These are phyloP conservation scores for Protonemura montana DNA, from an alignment of 2,888 invertebrate genomes.

Conservation along the genomic window DNA sequence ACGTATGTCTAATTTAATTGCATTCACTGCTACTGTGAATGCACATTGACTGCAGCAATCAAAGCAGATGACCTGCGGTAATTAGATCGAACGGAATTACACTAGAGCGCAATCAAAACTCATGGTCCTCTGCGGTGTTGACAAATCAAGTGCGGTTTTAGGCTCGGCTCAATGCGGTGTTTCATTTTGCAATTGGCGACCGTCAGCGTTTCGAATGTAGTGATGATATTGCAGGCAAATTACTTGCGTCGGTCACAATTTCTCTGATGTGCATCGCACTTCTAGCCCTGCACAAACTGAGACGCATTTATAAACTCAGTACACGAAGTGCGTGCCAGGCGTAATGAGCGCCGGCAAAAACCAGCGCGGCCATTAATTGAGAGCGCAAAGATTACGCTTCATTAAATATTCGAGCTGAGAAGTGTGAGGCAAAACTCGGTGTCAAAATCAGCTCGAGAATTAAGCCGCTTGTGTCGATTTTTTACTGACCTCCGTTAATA, in stretches of 20 bases:
- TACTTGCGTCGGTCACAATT: too few species aligned
- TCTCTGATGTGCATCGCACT: too few species aligned
- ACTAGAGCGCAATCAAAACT: not conserved
- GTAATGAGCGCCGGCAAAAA: not conserved
- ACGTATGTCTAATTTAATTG: not conserved
- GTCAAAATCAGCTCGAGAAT: not conserved
- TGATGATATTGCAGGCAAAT: too few species aligned
- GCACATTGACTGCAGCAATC: not conserved
- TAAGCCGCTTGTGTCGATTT: not conserved
- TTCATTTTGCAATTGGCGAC: too few species aligned
- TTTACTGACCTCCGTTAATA: slow-evolving; percentile 65
- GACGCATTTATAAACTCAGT: too few species aligned
- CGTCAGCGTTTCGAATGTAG: too few species aligned
- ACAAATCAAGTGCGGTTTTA: not conserved
- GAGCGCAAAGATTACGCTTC: not conserved
- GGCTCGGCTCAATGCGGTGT: too few species aligned
- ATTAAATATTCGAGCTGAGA: not conserved
- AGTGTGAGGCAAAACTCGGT: not conserved
- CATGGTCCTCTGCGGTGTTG: not conserved
- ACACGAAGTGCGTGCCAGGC: not conserved
- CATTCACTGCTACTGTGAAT: not conserved
- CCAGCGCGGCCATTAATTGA: not conserved
- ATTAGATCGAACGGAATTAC: not conserved
- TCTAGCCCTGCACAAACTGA: too few species aligned
- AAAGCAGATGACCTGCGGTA: not conserved